Conservation (phyloP, 2,113 vertebrate species). For the Orientallactaga bullata region DNA sequence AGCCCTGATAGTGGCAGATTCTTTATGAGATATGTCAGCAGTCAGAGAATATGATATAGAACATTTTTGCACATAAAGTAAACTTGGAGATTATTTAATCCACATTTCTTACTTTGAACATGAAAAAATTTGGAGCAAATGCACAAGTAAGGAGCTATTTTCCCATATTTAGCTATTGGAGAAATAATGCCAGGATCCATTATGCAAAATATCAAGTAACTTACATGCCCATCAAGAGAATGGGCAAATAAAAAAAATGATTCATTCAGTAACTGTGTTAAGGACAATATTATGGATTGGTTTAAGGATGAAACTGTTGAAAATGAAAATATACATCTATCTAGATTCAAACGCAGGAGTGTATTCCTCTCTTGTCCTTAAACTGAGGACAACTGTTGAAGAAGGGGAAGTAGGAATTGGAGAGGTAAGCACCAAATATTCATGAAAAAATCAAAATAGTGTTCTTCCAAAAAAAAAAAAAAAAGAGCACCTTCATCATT, state of each 20-base stretch:
- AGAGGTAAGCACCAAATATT: background rate
- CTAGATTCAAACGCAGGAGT: background rate
- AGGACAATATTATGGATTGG: background rate
- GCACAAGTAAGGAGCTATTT: background rate
- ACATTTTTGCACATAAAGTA: background rate
- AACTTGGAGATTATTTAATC: background rate
- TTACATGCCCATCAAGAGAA: background rate
- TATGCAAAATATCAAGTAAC: constrained; percentile 10
- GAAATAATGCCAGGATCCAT: background rate
- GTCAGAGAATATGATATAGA: background rate
- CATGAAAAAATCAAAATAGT: background rate
- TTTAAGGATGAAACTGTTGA: background rate
- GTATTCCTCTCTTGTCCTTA: background rate
- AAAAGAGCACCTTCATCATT: background rate
- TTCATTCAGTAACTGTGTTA: background rate
- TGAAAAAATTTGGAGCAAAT: constrained; percentile 7
- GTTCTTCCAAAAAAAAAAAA: background rate
- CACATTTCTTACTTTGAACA: background rate
- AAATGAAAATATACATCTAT: background rate
- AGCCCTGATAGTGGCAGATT: too few relatives aligned
- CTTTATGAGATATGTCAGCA: background rate
- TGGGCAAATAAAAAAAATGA: background rate
- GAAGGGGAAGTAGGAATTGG: background rate
- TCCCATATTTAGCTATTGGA: background rate
- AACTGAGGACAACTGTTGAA: background rate